phyloP scores from a whole-genome alignment of 2,888 invertebrate species.

The Xestoiulus laeticollis region DNA sequence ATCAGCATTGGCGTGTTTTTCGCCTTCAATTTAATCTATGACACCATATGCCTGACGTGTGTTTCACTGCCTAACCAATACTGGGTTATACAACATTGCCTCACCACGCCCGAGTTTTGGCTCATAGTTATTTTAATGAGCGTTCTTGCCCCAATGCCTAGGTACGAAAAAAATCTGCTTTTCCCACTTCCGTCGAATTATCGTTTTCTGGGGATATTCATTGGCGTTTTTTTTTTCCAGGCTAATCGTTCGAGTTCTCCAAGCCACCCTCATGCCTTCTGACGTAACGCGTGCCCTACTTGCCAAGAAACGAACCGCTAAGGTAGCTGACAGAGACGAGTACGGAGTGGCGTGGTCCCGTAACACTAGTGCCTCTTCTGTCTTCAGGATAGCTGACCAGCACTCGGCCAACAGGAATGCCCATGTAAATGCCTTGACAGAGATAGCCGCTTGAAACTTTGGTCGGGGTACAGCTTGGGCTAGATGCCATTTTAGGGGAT shows the following conservation, averaged over 20 bases:
- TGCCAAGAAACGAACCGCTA: conserved; percentile 61
- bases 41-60: conserved; percentile 81
- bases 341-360: conserved; percentile 53
- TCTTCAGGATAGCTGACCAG: conserved; percentile 44
- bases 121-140: conserved; percentile 79
- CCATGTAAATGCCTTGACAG: conserved; percentile 53
- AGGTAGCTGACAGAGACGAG: conserved; percentile 48
- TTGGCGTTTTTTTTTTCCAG: conserved; percentile 65
- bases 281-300: conserved; percentile 77
- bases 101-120: conserved; percentile 82
- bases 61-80: conserved; percentile 86
- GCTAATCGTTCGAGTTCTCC: conserved; percentile 74
- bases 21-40: conserved; percentile 83
- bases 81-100: conserved; percentile 83
- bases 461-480: background rate
- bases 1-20: conserved; percentile 84
- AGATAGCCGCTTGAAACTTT: conserved; percentile 48
- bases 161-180: conserved; percentile 51
- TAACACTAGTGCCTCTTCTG: conserved; percentile 48
- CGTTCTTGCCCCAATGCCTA: conserved; percentile 79
- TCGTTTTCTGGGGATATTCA: no score
- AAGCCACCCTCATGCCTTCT: conserved; percentile 77
- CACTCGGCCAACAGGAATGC: conserved; percentile 43
- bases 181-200: no score
- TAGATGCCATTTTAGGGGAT: background rate